phyloP scores from a whole-genome alignment of 2,888 invertebrate species.

The Argyresthia goedartella region DNA sequence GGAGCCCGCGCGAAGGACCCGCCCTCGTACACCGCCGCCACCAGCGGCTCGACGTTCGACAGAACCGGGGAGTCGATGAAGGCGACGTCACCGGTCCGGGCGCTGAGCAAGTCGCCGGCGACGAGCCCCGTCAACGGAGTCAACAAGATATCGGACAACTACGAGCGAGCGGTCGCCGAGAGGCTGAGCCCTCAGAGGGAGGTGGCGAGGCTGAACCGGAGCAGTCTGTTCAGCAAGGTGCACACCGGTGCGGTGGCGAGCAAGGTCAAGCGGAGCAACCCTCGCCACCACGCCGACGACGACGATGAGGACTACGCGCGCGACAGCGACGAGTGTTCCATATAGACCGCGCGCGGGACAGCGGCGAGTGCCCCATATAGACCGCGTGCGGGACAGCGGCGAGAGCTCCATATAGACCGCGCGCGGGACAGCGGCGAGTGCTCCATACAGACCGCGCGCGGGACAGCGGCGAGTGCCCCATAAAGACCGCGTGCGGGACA shows the following conservation, averaged over 20 bases:
- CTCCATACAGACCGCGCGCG: slow-evolving; percentile 58
- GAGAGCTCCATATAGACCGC: slow-evolving; percentile 70
- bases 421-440: slow-evolving; percentile 58
- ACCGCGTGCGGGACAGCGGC: slow-evolving; percentile 30
- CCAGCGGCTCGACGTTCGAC: slow-evolving; percentile 37
- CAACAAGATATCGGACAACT: slow-evolving; percentile 63
- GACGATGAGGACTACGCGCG: slow-evolving; percentile 66
- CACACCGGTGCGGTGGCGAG: slow-evolving; percentile 55
- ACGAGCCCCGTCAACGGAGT: slow-evolving; percentile 54
- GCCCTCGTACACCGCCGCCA: slow-evolving; percentile 51
- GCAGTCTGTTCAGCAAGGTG: slow-evolving; percentile 54
- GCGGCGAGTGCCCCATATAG: slow-evolving; percentile 71
- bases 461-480: too few relatives aligned
- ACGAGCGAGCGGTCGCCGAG: slow-evolving; percentile 58
- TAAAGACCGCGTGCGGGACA: too few relatives aligned
- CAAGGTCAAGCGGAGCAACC: slow-evolving; percentile 35
- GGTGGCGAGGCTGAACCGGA: slow-evolving; percentile 40
- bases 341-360: slow-evolving; percentile 46
- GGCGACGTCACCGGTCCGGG: slow-evolving; percentile 35
- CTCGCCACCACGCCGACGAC: slow-evolving; percentile 39
- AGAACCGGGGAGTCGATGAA: slow-evolving; percentile 23
- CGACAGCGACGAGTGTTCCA: slow-evolving; percentile 75
- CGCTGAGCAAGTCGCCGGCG: slow-evolving; percentile 29
- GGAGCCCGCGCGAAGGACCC: slow-evolving; percentile 50
- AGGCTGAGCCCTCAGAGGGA: slow-evolving; percentile 51